Evolutionary conservation across 1,140 invertebrate genomes (phyloP).

Genomic region (Chionoecetes opilio): DNA sequence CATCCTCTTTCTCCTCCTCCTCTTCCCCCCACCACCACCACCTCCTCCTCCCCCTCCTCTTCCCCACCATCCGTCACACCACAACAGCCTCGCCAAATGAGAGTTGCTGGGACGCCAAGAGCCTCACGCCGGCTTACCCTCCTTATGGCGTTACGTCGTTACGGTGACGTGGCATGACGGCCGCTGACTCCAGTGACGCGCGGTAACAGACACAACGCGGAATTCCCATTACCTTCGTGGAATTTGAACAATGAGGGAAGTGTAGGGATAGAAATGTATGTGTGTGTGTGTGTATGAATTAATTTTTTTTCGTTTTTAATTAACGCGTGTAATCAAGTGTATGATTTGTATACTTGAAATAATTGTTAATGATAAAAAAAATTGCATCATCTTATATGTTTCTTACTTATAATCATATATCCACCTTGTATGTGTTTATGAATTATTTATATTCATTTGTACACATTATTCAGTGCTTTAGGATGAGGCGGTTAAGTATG

Average conservation of each 20-base stretch:
- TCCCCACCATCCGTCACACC: neutral
- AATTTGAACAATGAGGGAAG: no score
- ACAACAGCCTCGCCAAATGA: slow-evolving; percentile 7
- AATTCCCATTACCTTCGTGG: neutral
- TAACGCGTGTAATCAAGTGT: no score
- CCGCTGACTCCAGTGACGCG: neutral
- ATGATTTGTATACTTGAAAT: no score
- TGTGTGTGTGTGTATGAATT: neutral
- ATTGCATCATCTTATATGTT: no score
- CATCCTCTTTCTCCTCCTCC: neutral
- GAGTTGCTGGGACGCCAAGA: neutral
- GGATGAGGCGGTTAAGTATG: no score
- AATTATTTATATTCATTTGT: no score
- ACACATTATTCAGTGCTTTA: no score
- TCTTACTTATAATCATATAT: no score
- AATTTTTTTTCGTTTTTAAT: no score
- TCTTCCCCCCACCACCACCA: neutral
- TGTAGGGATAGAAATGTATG: neutral
- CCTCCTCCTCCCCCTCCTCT: neutral
- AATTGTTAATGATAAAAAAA: no score
- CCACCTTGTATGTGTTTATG: no score
- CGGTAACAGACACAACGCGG: neutral
- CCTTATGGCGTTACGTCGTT: neutral
- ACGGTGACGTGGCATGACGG: neutral
- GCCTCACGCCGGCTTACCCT: neutral